Conservation (phyloP, 2,888 invertebrate genomes). For the Yponomeuta malinellus region DNA sequence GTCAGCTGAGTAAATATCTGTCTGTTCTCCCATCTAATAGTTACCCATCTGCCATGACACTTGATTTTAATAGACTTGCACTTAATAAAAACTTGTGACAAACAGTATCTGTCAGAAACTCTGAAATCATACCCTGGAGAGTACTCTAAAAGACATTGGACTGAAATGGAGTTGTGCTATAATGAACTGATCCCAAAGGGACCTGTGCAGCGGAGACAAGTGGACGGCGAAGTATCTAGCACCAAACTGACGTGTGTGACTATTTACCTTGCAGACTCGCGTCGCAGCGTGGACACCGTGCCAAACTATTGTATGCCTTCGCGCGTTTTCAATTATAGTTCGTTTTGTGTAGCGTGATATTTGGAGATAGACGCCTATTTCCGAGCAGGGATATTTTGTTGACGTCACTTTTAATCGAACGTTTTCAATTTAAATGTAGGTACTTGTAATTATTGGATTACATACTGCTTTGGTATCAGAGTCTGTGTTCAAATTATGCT, state of each 20-base stretch:
- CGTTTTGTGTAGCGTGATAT: background rate
- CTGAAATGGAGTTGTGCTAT: background rate
- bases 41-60: too few species aligned
- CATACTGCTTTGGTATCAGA: too few species aligned
- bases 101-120: background rate
- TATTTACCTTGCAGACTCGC: conserved; percentile 66
- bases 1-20: too few species aligned
- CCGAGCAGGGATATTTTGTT: too few species aligned
- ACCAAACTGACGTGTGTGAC: conserved; percentile 57
- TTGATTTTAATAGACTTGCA: too few species aligned
- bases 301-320: conserved; percentile 34
- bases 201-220: background rate
- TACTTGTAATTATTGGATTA: too few species aligned
- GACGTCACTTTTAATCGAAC: too few species aligned
- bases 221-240: background rate
- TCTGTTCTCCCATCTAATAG: too few species aligned
- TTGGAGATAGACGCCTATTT: too few species aligned
- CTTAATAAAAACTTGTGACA: background rate
- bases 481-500: too few species aligned
- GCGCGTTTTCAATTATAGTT: conserved; percentile 13
- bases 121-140: background rate
- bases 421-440: too few species aligned
- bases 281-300: conserved; percentile 48
- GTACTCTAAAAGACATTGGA: background rate
- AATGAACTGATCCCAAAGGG: background rate